A percentile compares a stretch with the other conserved stretches of the same genome.
These are phyloP conservation scores for Acipenser ruthenus DNA, from an alignment of 2,797 vertebrate genomes.

Conservation along the genomic window DNA sequence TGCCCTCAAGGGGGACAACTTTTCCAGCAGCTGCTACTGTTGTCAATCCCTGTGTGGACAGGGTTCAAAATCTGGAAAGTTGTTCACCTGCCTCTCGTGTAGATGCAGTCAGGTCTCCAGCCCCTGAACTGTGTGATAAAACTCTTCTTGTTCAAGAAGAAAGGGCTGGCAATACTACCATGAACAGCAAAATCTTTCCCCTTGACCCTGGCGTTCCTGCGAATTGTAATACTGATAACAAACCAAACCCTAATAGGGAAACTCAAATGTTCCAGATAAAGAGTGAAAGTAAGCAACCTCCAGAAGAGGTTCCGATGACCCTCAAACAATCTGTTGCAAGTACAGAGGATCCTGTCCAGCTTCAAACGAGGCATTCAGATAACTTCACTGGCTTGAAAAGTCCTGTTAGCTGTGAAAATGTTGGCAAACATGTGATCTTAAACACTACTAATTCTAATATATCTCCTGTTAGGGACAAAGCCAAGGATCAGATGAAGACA, in stretches of 20 bases:
- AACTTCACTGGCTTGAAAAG: no score
- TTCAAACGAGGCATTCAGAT: no score
- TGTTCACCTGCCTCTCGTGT: constrained; percentile 14
- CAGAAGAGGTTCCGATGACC: no score
- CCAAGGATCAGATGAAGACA: constrained; percentile 13
- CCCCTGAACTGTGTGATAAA: neutral
- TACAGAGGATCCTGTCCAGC: no score
- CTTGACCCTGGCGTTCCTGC: constrained; percentile 13
- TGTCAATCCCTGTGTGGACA: neutral
- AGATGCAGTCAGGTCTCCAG: constrained; percentile 24
- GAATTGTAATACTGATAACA: constrained; percentile 20
- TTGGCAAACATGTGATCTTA: no score
- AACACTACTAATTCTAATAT: no score
- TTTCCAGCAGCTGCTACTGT: neutral
- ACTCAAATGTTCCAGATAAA: constrained; percentile 9
- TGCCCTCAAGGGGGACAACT: neutral
- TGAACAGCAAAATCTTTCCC: constrained; percentile 24
- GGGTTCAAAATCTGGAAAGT: neutral
- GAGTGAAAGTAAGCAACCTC: no score
- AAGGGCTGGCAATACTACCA: constrained; percentile 35
- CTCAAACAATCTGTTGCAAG: no score
- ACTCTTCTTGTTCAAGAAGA: constrained; percentile 24
- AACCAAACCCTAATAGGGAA: constrained; percentile 23
- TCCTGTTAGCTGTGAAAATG: no score
- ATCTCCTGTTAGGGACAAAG: constrained; percentile 22